phyloP scores from a whole-genome alignment of 2,113 vertebrate species.

The Bubo bubo region DNA sequence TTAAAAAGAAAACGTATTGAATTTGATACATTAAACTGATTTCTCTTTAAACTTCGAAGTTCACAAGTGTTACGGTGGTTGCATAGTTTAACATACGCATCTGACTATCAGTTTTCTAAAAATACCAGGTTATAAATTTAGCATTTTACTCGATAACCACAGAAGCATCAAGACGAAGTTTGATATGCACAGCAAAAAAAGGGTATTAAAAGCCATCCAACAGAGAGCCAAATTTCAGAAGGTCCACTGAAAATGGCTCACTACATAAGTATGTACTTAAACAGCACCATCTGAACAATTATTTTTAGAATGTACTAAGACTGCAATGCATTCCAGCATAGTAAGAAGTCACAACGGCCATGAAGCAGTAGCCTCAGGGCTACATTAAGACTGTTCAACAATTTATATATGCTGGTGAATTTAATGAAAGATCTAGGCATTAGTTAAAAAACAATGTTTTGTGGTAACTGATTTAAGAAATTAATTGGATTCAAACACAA shows the following conservation, averaged over 20 bases:
- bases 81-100: not conserved
- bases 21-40: not conserved
- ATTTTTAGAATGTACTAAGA: constrained; percentile 51
- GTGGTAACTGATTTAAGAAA: constrained; percentile 16
- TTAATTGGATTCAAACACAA: constrained; percentile 12
- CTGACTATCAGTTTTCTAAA: not conserved
- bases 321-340: constrained; percentile 38
- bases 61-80: not conserved
- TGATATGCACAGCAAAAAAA: not conserved
- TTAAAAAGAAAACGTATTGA: not conserved
- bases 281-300: constrained; percentile 50
- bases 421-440: constrained; percentile 10
- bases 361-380: constrained; percentile 39
- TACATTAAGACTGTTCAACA: not conserved
- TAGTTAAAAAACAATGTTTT: not conserved
- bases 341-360: constrained; percentile 35
- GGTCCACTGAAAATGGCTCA: constrained; percentile 37
- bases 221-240: not conserved
- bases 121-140: not conserved
- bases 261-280: constrained; percentile 33
- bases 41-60: not conserved
- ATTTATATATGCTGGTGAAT: not conserved
- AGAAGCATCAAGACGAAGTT: not conserved
- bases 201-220: not conserved
- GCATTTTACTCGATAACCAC: not conserved